A percentile compares a stretch with the other conserved stretches of the same genome.
These are phyloP conservation scores for Ictalurus furcatus DNA, from an alignment of 2,113 vertebrate species.

Conservation along the genomic window DNA sequence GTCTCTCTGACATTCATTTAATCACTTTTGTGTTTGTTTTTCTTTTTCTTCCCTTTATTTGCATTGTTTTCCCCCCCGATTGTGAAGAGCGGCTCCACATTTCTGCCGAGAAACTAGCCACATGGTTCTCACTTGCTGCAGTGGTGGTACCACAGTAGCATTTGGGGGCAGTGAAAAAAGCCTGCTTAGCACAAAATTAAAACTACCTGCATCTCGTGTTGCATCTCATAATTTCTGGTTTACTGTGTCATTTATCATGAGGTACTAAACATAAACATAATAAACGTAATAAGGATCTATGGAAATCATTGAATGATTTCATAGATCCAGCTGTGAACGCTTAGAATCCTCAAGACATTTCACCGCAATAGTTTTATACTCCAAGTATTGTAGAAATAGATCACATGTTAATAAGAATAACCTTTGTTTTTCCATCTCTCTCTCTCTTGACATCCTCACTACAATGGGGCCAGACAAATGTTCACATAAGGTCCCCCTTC, in stretches of 20 bases:
- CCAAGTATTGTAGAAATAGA: neutral
- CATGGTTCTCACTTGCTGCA: neutral
- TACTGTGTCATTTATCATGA: neutral
- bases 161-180: neutral
- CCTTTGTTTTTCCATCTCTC: neutral
- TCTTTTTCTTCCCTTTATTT: conserved; percentile 5
- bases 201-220: neutral
- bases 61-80: neutral
- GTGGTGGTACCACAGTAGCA: neutral
- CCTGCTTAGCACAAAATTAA: neutral
- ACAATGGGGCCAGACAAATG: neutral
- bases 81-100: neutral
- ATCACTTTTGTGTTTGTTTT: neutral
- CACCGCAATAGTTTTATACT: neutral
- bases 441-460: neutral
- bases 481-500: neutral
- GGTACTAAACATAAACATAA: neutral
- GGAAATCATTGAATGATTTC: neutral
- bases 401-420: conserved; percentile 18
- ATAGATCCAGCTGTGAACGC: neutral
- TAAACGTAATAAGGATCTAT: neutral
- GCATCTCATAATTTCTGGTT: neutral
- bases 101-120: conserved; percentile 16
- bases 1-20: neutral
- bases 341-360: neutral